These are phyloP conservation scores for Botia kubotai DNA, from an alignment of 2,797 vertebrate species.

Conservation along the genomic window DNA sequence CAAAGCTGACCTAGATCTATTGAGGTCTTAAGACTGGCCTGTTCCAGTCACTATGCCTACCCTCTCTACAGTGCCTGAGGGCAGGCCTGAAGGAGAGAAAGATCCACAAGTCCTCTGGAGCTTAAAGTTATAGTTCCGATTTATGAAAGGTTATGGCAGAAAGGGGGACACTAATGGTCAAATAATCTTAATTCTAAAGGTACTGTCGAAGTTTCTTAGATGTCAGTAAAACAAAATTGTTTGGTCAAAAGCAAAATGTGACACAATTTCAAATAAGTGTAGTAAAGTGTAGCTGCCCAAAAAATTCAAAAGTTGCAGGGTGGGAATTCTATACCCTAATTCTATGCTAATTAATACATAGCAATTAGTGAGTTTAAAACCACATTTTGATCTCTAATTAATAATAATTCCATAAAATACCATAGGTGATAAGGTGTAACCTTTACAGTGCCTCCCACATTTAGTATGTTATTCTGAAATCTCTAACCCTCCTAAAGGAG, in stretches of 20 bases:
- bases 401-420: neutral
- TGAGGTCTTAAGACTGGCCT: slow-evolving; percentile 46
- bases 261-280: neutral
- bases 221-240: slow-evolving; percentile 14
- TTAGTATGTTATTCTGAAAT: slow-evolving; percentile 3
- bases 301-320: neutral
- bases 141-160: slow-evolving; percentile 51
- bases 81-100: slow-evolving; percentile 59
- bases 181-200: slow-evolving; percentile 31
- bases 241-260: slow-evolving; percentile 5
- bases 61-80: slow-evolving; percentile 52
- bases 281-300: neutral
- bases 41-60: slow-evolving; percentile 43
- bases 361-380: neutral
- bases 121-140: slow-evolving; percentile 46
- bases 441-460: slow-evolving; percentile 21
- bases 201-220: slow-evolving; percentile 20
- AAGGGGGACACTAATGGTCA: slow-evolving; percentile 37
- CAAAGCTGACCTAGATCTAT: slow-evolving; percentile 56
- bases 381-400: neutral
- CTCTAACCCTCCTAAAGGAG: neutral
- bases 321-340: neutral
- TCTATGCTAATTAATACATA: neutral
- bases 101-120: slow-evolving; percentile 59
- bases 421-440: too few species aligned